Evolutionary conservation across 2,113 vertebrate genomes (phyloP).

Genomic region (Hemiprocne comata): DNA sequence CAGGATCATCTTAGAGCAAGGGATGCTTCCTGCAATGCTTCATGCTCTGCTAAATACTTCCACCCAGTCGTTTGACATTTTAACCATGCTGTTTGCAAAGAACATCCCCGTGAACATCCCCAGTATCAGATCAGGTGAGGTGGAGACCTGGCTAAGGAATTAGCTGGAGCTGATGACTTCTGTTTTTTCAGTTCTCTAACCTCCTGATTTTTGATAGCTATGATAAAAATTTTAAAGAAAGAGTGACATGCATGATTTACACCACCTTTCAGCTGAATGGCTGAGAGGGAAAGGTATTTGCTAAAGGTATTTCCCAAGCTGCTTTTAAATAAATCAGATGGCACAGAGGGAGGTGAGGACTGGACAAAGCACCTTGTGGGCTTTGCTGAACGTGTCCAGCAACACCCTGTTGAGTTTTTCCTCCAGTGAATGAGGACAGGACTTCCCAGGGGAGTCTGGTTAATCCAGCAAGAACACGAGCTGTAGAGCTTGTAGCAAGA

Average conservation of each 20-base stretch:
- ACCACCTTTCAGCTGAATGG: neutral
- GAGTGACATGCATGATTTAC: neutral
- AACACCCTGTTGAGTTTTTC: neutral
- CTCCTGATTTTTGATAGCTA: neutral
- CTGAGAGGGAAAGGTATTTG: neutral
- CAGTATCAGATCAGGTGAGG: neutral
- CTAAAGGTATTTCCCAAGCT: neutral
- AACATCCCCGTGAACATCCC: neutral
- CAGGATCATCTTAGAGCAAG: neutral
- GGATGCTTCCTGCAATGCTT: neutral
- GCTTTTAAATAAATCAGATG: neutral
- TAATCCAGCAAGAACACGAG: neutral
- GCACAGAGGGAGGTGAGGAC: neutral
- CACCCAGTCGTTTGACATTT: neutral
- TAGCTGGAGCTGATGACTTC: neutral
- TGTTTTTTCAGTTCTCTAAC: neutral
- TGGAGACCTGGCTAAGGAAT: neutral
- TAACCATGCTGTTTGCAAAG: neutral
- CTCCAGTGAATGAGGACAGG: neutral
- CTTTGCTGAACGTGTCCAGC: neutral
- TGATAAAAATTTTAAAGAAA: neutral
- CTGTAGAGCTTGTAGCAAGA: neutral
- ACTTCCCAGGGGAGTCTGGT: neutral
- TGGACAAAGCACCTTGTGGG: neutral
- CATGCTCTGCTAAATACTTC: neutral